Conservation (phyloP, 2,797 vertebrate species). For the Poeciliopsis presidionis region DNA sequence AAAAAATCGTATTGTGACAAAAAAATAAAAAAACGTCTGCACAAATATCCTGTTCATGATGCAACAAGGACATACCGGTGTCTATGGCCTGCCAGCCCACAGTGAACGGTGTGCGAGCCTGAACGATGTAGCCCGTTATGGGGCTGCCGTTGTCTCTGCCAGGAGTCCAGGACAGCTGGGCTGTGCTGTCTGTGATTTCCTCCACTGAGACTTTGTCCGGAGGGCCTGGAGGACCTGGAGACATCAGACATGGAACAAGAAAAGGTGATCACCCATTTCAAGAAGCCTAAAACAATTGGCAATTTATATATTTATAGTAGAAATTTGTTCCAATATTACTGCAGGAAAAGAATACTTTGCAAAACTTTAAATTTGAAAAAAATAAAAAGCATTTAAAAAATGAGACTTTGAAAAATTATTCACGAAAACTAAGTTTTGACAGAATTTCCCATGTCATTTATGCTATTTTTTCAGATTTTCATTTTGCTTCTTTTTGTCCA, state of each 20-base stretch:
- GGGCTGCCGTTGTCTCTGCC: constrained; percentile 85
- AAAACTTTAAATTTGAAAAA: too few species aligned
- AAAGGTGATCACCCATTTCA: constrained; percentile 23
- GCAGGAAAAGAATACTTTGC: too few species aligned
- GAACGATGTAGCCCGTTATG: constrained; percentile 83
- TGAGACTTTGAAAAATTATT: too few species aligned
- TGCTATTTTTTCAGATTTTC: too few species aligned
- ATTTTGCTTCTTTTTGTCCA: too few species aligned
- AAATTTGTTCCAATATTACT: too few species aligned
- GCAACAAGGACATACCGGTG: constrained; percentile 72
- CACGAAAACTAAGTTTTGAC: too few species aligned
- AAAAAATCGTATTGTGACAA: background rate
- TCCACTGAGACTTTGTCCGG: constrained; percentile 83
- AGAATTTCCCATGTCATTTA: too few species aligned
- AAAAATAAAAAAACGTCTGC: constrained; percentile 23
- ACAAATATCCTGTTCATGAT: constrained; percentile 10
- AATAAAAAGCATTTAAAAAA: too few species aligned
- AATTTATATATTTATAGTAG: background rate
- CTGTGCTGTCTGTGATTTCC: constrained; percentile 86
- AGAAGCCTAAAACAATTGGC: constrained; percentile 24
- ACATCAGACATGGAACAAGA: constrained; percentile 52
- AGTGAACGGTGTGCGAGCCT: constrained; percentile 82
- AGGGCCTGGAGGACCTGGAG: constrained; percentile 82
- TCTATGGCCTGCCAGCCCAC: constrained; percentile 85
- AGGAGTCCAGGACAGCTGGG: constrained; percentile 83